Evolutionary conservation across 2,113 vertebrate genomes (phyloP), one percentile per base, ranked within the genome.

Genomic region (Camelus bactrianus): DNA sequence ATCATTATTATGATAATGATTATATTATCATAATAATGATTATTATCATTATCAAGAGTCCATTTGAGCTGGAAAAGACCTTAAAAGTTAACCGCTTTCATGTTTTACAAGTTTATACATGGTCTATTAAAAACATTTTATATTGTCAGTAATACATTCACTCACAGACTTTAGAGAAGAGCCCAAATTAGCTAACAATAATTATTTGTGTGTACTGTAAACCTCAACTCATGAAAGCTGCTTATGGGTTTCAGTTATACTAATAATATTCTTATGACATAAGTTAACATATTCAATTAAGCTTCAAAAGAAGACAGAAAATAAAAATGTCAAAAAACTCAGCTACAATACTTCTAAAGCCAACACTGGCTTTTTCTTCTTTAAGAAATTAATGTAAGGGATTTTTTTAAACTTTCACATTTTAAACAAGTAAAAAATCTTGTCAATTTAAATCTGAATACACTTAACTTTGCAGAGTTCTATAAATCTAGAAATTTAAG

Each of bases 351-450:
- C 42, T 86, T 86, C 48, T 73, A 86, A 89, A 96, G 42, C 8
- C 65, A 96, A 89, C 20, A 58, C 9, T 97, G 64, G 73, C 12
- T 87, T 96, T 90, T 97, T 82, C 48, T 94, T 58, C 82, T 64
- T 82, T 35, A 79, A 92, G 48, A 84, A 97, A 95, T 86, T 92
- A 62, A 32, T 62, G 10, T 58, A 93, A 91, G 9, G 15, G 73
- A 64, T 58, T 85, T 89, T 89, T 50, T 0, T 13, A 62, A 84
- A 70, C 11, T 67, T 82, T 16, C 32, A 73, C 16, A 62, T 75
- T 89, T 87, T 42, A 15, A 89, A 96, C 79, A 92, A 50, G 30
- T 35, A 93, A 75, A 92, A 84, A 48, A 72, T n/a, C 50, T 80
- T 38, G 30, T 89, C 16, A 70, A 72, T 84, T 86, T 82, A 91